These are phyloP conservation scores for Dicrostonyx torquatus DNA, from an alignment of 2,797 vertebrate species.

Conservation along the genomic window DNA sequence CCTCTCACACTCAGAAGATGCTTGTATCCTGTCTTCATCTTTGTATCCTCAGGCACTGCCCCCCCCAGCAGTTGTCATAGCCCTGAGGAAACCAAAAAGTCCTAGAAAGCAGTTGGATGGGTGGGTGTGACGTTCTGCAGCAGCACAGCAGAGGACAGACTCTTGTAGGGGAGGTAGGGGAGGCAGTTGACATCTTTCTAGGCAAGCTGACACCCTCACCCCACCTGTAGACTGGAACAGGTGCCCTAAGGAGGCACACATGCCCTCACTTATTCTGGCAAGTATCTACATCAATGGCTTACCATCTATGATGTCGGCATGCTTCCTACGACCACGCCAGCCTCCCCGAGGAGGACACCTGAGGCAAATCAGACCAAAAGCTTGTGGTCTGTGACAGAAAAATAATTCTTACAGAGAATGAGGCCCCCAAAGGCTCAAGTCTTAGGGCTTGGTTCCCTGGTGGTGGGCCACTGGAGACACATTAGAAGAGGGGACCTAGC, in stretches of 20 bases:
- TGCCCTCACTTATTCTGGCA: rapidly evolving
- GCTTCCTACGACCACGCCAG: rapidly evolving
- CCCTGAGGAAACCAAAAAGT: neutral
- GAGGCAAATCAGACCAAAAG: neutral
- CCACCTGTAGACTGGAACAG: neutral
- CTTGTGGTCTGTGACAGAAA: neutral
- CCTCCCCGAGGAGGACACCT: neutral
- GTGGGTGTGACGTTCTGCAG: neutral
- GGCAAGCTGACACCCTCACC: neutral
- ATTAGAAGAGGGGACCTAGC: neutral
- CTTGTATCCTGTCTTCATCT: neutral
- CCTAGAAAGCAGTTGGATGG: neutral
- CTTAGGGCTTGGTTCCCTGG: neutral
- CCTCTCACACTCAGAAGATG: neutral
- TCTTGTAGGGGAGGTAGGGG: neutral
- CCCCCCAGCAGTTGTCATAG: neutral
- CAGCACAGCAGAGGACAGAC: rapidly evolving
- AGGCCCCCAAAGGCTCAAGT: neutral
- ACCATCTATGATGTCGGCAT: rapidly evolving
- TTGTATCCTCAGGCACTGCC: neutral
- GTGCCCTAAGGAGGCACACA: rapidly evolving
- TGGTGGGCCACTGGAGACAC: neutral
- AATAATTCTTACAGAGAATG: neutral
- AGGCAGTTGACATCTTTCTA: neutral
- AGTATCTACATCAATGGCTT: rapidly evolving